phyloP scores from a whole-genome alignment of 2,113 vertebrate species.

The Synodontis membranacea region DNA sequence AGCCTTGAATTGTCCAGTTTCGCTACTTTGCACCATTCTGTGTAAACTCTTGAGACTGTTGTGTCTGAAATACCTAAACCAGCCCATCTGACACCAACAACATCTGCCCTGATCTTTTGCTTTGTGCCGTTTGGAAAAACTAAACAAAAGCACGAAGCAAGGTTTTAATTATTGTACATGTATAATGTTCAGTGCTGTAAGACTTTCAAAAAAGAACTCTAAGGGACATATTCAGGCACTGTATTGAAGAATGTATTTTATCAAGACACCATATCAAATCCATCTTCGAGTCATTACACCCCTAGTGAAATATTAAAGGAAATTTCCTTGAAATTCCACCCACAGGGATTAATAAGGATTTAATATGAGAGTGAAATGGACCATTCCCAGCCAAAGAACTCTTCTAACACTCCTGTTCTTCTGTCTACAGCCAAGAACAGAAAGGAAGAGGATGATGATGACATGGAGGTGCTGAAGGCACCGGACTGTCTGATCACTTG shows the following conservation, averaged over 20 bases:
- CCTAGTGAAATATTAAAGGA: too few species aligned
- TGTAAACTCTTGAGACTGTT: background rate
- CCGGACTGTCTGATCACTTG: slow-evolving; percentile 35
- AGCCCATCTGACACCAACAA: background rate
- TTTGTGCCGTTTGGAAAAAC: background rate
- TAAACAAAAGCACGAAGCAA: too few species aligned
- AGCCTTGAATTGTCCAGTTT: too few species aligned
- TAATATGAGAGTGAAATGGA: background rate
- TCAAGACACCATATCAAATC: too few species aligned
- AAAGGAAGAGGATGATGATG: slow-evolving; percentile 95
- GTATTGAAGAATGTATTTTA: background rate
- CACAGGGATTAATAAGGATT: background rate
- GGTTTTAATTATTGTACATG: background rate
- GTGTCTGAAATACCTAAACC: background rate
- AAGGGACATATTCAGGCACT: background rate
- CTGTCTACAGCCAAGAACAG: slow-evolving; percentile 82
- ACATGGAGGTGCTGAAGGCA: slow-evolving; percentile 91
- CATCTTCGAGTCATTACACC: too few species aligned
- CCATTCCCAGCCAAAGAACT: background rate
- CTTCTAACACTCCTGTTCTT: slow-evolving; percentile 10
- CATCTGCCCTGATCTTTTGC: background rate
- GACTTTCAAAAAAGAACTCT: background rate
- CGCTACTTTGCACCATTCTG: background rate
- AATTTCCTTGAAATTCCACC: background rate
- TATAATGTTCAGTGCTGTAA: background rate